These are phyloP conservation scores for Chironomus riparius DNA, from an alignment of 2,888 invertebrate genomes.

Conservation along the genomic window DNA sequence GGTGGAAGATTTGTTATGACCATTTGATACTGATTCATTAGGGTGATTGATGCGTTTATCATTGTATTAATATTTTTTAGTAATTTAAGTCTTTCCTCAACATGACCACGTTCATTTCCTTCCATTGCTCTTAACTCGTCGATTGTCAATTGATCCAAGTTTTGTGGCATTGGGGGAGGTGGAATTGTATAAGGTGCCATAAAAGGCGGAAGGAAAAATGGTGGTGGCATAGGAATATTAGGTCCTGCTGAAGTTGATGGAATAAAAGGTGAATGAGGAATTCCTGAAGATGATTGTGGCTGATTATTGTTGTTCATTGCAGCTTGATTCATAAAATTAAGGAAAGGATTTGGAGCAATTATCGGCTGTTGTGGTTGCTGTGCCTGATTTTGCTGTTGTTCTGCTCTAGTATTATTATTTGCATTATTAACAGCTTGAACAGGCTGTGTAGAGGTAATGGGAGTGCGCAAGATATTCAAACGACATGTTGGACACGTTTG, in stretches of 20 bases:
- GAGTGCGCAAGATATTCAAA: constrained; percentile 64
- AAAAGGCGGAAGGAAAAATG: constrained; percentile 47
- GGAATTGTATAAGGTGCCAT: constrained; percentile 47
- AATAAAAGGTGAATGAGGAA: constrained; percentile 69
- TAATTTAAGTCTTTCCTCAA: constrained; percentile 83
- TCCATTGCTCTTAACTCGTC: constrained; percentile 85
- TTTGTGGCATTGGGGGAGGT: constrained; percentile 68
- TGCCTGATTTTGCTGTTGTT: constrained; percentile 26
- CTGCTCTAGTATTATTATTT: constrained; percentile 29
- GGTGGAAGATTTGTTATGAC: constrained; percentile 52
- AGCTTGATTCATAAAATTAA: constrained; percentile 31
- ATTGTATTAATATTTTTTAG: constrained; percentile 79
- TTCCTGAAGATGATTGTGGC: constrained; percentile 32
- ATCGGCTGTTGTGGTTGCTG: constrained; percentile 35
- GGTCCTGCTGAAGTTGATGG: constrained; percentile 37
- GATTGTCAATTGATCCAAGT: constrained; percentile 62
- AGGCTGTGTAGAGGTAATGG: constrained; percentile 38
- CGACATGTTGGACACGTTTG: constrained; percentile 99
- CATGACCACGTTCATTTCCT: constrained; percentile 73
- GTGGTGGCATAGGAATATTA: constrained; percentile 40
- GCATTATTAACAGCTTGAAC: constrained; percentile 28
- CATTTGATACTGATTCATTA: constrained; percentile 88
- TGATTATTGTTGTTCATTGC: constrained; percentile 33
- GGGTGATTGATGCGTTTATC: constrained; percentile 83
- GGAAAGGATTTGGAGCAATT: constrained; percentile 30